These are phyloP conservation scores for Meloidogyne floridensis DNA, from an alignment of 1,140 invertebrate genomes.

Conservation along the genomic window DNA sequence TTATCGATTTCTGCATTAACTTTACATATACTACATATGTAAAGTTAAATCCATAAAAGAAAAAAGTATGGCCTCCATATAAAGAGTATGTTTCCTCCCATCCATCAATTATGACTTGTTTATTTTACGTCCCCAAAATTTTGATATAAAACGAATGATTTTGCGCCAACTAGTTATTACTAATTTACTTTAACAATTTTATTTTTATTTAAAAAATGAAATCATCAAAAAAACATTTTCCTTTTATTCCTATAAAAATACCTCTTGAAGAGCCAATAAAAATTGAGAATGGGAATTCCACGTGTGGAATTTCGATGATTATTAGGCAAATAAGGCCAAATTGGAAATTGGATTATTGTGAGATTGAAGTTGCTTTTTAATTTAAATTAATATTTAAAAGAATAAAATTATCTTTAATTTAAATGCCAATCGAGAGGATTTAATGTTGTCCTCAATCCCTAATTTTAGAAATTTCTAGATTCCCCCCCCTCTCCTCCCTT, in stretches of 20 bases:
- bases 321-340: neutral
- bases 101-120: neutral
- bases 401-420: too few species aligned
- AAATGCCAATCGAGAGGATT: neutral
- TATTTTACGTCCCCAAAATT: neutral
- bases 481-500: too few species aligned
- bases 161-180: neutral
- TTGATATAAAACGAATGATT: neutral
- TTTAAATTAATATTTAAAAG: neutral
- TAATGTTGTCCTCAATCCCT: neutral
- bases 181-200: neutral
- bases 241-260: neutral
- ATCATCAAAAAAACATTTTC: neutral
- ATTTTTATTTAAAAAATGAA: neutral
- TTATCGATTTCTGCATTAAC: neutral
- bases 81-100: neutral
- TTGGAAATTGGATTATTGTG: neutral
- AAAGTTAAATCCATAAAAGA: neutral
- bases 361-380: constrained; percentile 6
- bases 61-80: neutral
- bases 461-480: neutral
- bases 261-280: neutral
- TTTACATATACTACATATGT: neutral
- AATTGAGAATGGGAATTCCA: neutral
- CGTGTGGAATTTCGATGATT: neutral